Evolutionary conservation across 2,113 vertebrate species (phyloP), one percentile per base, ranked within the genome.

Genomic region (Noctilio leporinus): DNA sequence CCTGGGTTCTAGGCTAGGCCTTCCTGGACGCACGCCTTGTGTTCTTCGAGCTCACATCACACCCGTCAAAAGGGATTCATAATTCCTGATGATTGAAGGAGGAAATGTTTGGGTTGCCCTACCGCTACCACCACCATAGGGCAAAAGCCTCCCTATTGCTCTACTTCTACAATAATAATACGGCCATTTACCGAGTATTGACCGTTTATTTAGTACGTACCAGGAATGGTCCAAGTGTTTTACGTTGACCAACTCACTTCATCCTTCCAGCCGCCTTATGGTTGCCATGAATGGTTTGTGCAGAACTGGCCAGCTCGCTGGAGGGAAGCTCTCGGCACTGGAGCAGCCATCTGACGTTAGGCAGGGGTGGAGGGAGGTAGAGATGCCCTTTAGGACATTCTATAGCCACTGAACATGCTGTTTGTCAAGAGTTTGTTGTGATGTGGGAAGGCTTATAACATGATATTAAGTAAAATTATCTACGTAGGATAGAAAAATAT

Each of bases 241-340:
- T 2, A 38, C 0, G 1, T 1, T 22, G n/a, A 28, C 59, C 22
- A 1, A 1, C 35, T 8, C 15, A 17, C 45, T 67, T 22, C 3
- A 10, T 51, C 53, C 40, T 82, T n/a, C 38, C 45, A 55, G 49
- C 17, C 17, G 10, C 9, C 3, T 75, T 14, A 0, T 6, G 35
- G 3, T 38, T 26, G 55, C 72, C 24, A 12, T 10, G 9, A 26
- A 26, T 28, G 12, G 30, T 62, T 45, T 43, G 51, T 57, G 14
- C 59, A 30, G 1, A 19, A 69, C 47, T 12, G 2, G 72, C 45
- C 64, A 12, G 30, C 40, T 49, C 38, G 89, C 28, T 28, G 45
- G 9, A 0, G 12, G 38, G 75, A 35, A 45, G 16, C 40, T 47
- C 19, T 43, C 17, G 15, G n/a, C 30, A 4, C 5, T 28, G 45